Evolutionary conservation across 2,113 vertebrate genomes (phyloP).

Genomic region (Cephalopterus ornatus): DNA sequence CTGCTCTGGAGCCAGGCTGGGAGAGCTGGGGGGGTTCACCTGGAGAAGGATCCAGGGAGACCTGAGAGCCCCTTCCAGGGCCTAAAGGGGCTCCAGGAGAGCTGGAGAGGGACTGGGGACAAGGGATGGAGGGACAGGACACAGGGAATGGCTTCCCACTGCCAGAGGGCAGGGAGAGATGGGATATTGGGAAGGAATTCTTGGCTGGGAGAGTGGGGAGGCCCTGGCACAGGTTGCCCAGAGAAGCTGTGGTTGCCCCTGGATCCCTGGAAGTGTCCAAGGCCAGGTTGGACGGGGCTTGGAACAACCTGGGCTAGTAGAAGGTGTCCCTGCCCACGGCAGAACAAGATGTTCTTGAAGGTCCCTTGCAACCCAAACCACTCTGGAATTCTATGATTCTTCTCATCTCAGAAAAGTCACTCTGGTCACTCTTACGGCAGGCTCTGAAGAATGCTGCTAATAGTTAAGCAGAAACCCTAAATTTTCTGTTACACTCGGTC

Average conservation of each 20-base stretch:
- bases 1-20: background rate
- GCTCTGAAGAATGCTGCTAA: background rate
- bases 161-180: rapidly evolving
- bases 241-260: background rate
- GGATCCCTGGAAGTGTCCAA: background rate
- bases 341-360: background rate
- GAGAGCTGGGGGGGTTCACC: background rate
- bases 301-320: background rate
- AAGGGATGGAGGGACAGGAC: background rate
- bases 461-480: background rate
- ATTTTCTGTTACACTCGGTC: background rate
- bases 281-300: rapidly evolving
- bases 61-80: background rate
- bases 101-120: background rate
- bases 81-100: background rate
- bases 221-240: background rate
- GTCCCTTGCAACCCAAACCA: background rate
- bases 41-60: background rate
- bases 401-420: background rate
- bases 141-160: background rate
- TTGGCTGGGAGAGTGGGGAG: rapidly evolving
- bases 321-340: background rate
- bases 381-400: background rate
- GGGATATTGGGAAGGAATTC: background rate
- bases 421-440: rapidly evolving